Base-by-base conservation (phyloP, 2,888 invertebrate genomes). In the Mayetiola destructor region DNA sequence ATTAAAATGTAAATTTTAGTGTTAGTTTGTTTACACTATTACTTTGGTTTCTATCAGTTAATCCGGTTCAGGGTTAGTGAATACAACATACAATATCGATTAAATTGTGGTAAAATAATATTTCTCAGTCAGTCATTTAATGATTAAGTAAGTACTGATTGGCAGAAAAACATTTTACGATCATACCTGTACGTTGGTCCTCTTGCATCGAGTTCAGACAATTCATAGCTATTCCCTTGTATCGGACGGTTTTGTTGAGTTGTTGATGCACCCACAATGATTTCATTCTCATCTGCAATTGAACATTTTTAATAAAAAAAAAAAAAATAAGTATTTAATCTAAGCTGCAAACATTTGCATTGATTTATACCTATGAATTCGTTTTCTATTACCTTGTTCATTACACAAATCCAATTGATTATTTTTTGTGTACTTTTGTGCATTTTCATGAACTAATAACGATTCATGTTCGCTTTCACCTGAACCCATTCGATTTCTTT, bases 201-300 rank as follows among this genome's bases (percentile, higher is more conserved):
- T 58, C 61, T 61, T 52, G 62, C 60, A 67, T 76, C 81, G 66
- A 85, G 77, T 71, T 87, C 86, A 55, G 84, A 78, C 79, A 85
- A 79, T 70, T 87, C 86, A 71, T 85, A 85, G 67, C 84, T 85
- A 71, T 85, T 85, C 72, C 84, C 83, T 71, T 84, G 84, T 59
- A 76, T 71, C 14, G 80, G 80, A 69, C 81, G 82, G 61, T 80
- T 80, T 35, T 71, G 69, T 21, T 64, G 64, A 53, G 64, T 69
- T 64, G 63, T 66, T 63, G 65, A 67, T 59, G 66, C 67, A 62
- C 62, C 67, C 62, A 57, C 64, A 52, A 64, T 56, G 64, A 64
- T 58, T 67, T 65, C 3, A 67, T 68, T 3, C 69, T 61, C 35
- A 75, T 73, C 55, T 36, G 21, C 39, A 37, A 36, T 12, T 30